phyloP scores from a whole-genome alignment of 2,888 invertebrate species.

The Caenorhabditis macrosperma region DNA sequence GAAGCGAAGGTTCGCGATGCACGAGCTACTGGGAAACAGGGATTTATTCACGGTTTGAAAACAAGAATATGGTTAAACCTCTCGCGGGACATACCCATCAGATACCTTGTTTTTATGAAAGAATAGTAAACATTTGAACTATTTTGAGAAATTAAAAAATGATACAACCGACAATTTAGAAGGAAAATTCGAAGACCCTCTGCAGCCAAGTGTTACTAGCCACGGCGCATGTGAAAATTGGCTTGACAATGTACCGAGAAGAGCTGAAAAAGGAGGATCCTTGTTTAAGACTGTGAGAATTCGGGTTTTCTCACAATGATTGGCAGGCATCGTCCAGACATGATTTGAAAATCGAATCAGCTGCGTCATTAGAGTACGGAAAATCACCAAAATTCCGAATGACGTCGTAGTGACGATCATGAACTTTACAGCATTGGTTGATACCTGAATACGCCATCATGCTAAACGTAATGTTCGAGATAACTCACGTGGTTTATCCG shows the following conservation, averaged over 20 bases:
- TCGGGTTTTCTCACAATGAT: background rate
- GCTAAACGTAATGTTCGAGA: background rate
- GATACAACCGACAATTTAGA: background rate
- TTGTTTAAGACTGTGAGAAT: background rate
- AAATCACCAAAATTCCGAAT: background rate
- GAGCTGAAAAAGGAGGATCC: too few species aligned
- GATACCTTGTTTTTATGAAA: too few species aligned
- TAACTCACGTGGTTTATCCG: slow-evolving; percentile 4
- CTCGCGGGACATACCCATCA: too few species aligned
- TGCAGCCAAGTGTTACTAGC: background rate
- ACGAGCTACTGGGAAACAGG: too few species aligned
- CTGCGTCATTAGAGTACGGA: background rate
- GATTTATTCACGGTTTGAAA: too few species aligned
- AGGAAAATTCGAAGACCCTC: background rate
- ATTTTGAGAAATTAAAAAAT: too few species aligned
- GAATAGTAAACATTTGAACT: too few species aligned
- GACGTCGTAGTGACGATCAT: slow-evolving; percentile 20
- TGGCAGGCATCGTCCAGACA: background rate
- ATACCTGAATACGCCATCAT: background rate
- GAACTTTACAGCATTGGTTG: slow-evolving; percentile 21
- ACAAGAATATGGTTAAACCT: too few species aligned
- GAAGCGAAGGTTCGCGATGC: too few species aligned
- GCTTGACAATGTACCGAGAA: background rate
- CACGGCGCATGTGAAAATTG: background rate
- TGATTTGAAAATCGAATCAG: slow-evolving; percentile 5